phyloP scores from a whole-genome alignment of 2,113 vertebrate genomes.

The Neolamprologus brichardi region DNA sequence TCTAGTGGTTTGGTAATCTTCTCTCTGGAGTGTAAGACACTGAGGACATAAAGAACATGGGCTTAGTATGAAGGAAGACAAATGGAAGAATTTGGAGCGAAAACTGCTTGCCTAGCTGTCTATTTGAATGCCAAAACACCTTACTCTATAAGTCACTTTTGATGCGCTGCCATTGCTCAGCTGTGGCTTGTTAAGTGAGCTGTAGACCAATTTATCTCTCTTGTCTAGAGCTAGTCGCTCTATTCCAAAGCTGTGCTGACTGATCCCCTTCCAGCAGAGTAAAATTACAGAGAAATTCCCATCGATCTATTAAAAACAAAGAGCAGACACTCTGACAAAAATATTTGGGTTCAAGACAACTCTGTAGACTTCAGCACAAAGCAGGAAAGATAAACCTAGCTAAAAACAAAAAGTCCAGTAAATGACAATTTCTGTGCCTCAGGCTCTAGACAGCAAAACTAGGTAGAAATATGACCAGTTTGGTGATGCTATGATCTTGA shows the following conservation, averaged over 20 bases:
- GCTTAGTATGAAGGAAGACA: background rate
- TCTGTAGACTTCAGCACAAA: background rate
- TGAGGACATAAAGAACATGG: background rate
- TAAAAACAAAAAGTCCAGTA: background rate
- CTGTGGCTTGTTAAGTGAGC: conserved; percentile 28
- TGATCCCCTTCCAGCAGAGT: conserved; percentile 14
- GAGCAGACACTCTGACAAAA: background rate
- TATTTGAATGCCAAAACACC: conserved; percentile 29
- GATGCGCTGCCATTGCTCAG: conserved; percentile 6
- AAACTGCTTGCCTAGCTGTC: conserved; percentile 8
- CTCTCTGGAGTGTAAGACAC: background rate
- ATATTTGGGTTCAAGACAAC: background rate
- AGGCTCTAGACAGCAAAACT: background rate
- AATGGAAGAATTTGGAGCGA: background rate
- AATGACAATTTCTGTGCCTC: background rate
- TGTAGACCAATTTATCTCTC: background rate
- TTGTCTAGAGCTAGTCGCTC: conserved; percentile 1
- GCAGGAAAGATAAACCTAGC: background rate
- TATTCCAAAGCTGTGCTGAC: conserved; percentile 7
- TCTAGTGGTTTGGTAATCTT: conserved; percentile 45
- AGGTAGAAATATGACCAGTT: background rate
- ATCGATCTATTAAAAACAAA: background rate
- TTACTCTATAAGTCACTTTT: conserved; percentile 22
- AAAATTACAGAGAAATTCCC: background rate
- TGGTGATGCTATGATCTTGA: background rate